phyloP scores from a whole-genome alignment of 2,113 vertebrate species.

The Hippoglossus stenolepis region DNA sequence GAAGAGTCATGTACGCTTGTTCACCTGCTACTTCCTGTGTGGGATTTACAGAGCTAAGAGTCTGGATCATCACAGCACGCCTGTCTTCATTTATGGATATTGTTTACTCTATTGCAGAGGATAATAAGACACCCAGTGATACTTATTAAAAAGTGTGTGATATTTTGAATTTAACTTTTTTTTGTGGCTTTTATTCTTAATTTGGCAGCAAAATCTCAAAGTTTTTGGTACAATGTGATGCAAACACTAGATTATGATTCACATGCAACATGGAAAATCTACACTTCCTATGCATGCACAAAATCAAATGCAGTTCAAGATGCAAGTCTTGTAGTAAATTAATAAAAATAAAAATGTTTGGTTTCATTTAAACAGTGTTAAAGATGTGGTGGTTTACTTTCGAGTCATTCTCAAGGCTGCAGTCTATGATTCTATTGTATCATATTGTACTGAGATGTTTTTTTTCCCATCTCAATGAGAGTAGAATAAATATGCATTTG shows the following conservation, averaged over 20 bases:
- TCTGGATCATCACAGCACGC: no score
- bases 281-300: neutral
- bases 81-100: constrained; percentile 19
- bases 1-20: constrained; percentile 51
- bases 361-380: neutral
- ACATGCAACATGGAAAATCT: neutral
- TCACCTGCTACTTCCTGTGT: constrained; percentile 59
- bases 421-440: constrained; percentile 3
- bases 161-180: neutral
- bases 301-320: neutral
- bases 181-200: neutral
- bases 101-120: neutral
- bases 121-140: constrained; percentile 19
- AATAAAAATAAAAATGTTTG: neutral
- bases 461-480: neutral
- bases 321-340: neutral
- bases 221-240: neutral
- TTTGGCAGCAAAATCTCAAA: neutral
- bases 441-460: neutral
- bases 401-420: constrained; percentile 8
- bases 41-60: neutral
- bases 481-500: constrained; percentile 6
- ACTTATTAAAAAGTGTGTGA: constrained; percentile 22
- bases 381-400: neutral
- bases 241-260: neutral